A percentile compares a stretch with the other conserved stretches of the same genome.
These are phyloP conservation scores for Scaptomyza graminum DNA, from an alignment of 1,140 invertebrate genomes.

Conservation along the genomic window DNA sequence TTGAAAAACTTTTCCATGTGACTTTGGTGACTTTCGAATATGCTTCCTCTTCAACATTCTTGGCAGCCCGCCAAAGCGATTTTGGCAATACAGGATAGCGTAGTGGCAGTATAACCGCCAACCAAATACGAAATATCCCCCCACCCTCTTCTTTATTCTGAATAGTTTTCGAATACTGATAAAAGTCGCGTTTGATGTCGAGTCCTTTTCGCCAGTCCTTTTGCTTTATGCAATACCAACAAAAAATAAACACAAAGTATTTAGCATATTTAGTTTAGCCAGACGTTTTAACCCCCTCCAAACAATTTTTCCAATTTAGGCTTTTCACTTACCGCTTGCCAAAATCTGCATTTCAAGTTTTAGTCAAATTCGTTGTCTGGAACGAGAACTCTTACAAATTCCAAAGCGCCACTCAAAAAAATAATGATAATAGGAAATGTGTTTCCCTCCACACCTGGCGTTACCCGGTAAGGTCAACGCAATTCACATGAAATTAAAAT, in stretches of 20 bases:
- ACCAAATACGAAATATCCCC: conserved; percentile 6
- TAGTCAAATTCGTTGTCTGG: conserved; percentile 26
- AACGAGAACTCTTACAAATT: conserved; percentile 47
- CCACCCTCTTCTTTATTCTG: neutral
- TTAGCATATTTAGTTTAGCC: neutral
- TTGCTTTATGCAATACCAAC: conserved; percentile 18
- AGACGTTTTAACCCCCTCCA: neutral
- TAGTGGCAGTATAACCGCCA: conserved; percentile 45
- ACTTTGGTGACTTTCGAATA: conserved; percentile 16
- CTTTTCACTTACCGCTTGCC: conserved; percentile 22
- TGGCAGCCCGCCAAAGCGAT: conserved; percentile 46
- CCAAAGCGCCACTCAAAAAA: conserved; percentile 35
- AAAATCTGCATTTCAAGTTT: conserved; percentile 38
- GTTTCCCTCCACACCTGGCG: conserved; percentile 16
- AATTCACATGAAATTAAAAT: conserved; percentile 32
- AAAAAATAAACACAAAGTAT: conserved; percentile 19
- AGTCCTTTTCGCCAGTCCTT: conserved; percentile 18
- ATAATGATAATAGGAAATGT: conserved; percentile 37
- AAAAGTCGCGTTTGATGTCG: conserved; percentile 56
- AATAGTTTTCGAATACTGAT: conserved; percentile 23
- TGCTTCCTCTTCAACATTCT: conserved; percentile 21
- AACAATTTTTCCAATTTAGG: conserved; percentile 14
- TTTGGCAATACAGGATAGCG: conserved; percentile 22
- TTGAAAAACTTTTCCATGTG: conserved; percentile 50
- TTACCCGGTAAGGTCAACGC: conserved; percentile 45